These are phyloP conservation scores for Triplophysa tibetana DNA, from an alignment of 2,113 vertebrate species.

Conservation along the genomic window DNA sequence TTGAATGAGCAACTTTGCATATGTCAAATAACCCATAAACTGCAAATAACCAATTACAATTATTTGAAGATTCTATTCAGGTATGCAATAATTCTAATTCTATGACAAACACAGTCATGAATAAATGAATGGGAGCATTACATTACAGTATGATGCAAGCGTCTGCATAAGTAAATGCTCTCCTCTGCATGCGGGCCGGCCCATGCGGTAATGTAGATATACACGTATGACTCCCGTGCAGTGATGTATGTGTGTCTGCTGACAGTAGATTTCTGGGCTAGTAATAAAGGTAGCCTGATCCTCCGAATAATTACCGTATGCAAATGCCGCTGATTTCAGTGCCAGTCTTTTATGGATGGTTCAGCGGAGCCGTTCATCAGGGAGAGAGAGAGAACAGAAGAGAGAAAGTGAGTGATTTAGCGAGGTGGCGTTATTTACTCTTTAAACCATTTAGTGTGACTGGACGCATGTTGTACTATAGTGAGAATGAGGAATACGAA, in stretches of 20 bases:
- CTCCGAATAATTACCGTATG: constrained; percentile 40
- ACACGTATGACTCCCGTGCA: constrained; percentile 1
- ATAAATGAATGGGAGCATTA: neutral
- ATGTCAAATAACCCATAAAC: neutral
- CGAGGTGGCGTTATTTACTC: neutral
- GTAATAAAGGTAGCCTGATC: constrained; percentile 46
- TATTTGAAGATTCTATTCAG: neutral
- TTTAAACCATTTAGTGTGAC: constrained; percentile 26
- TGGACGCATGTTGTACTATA: neutral
- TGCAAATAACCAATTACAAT: neutral
- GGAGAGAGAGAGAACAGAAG: constrained; percentile 16
- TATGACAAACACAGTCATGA: neutral
- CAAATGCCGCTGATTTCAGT: constrained; percentile 42
- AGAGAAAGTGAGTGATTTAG: constrained; percentile 7
- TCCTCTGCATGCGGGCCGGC: neutral
- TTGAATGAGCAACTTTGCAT: neutral
- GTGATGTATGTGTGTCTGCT: constrained; percentile 28
- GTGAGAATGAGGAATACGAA: neutral
- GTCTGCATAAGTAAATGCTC: neutral
- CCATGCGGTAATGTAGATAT: constrained; percentile 8
- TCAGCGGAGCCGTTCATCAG: constrained; percentile 36
- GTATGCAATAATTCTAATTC: neutral
- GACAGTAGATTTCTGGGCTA: constrained; percentile 30
- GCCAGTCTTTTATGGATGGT: constrained; percentile 37
- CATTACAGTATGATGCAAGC: neutral